Base-by-base conservation (phyloP, 2,888 invertebrate species). In the Cheilosia vulpina region DNA sequence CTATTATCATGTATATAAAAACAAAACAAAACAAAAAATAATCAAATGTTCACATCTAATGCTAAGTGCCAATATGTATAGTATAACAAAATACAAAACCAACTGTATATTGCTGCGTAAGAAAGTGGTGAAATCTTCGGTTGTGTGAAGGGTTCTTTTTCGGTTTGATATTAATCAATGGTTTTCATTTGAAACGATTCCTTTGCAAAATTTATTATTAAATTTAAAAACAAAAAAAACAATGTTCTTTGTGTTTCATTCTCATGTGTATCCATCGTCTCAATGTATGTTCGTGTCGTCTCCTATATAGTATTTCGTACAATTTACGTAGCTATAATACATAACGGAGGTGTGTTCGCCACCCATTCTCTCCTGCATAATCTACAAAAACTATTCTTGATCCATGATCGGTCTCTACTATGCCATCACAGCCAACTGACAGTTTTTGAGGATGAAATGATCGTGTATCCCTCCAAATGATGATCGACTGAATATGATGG, bases 261-360 rank as follows among this genome's bases (percentile, higher is more conserved):
- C 69, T 71, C 84, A 80, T 75, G 13, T 66, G 15, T 38, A 21
- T 47, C 45, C 47, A 57, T 63, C 69, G 60, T 71, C 41, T 57
- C 19, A 41, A 34, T 73, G 43, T 71, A 27, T 27, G 27, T 27
- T 69, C 53, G 21, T 63, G 21, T 24, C 52, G 52, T 38, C 71
- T 58, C 47, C n/a, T n/a, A 17, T 31, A 62, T 87, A 88, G 89
- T 88, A 88, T 87, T 80, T 88, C 85, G 68, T 88, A 89, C 68
- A 90, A 89, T 87, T 88, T 90, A 87, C 88, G 89, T 89, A 88
- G 78, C 87, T 88, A 87, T 69, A 87, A 87, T 87, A 80, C 83
- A 87, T 85, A 87, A 87, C 50, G 76, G 76, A 81, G 52, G 71
- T 24, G 17, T 62, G 27, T 53, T 47, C 68, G 55, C 21, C 7